These are phyloP conservation scores for Lycocerus yunnanus DNA, from an alignment of 2,888 invertebrate genomes.

Conservation along the genomic window DNA sequence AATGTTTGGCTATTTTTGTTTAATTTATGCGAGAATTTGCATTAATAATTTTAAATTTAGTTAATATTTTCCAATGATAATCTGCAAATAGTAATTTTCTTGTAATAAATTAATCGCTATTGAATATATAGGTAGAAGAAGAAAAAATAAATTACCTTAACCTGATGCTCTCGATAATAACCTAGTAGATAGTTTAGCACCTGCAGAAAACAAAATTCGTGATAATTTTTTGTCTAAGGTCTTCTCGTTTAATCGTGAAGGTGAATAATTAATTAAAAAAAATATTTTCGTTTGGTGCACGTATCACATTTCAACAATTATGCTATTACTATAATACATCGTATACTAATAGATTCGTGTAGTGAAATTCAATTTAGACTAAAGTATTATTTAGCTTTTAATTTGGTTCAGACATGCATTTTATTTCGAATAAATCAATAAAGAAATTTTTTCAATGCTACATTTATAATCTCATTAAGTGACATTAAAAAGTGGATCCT, in stretches of 20 bases:
- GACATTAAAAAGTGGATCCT: background rate
- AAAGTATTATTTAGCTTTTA: background rate
- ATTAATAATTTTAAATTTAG: background rate
- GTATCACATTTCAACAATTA: background rate
- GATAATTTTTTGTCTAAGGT: background rate
- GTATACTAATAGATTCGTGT: background rate
- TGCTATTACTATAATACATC: too few relatives aligned
- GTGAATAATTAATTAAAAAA: background rate
- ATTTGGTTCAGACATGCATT: background rate
- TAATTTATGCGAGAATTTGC: background rate
- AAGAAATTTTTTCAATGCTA: background rate
- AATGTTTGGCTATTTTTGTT: background rate
- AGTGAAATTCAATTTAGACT: background rate
- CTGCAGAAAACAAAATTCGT: background rate
- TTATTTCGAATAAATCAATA: background rate
- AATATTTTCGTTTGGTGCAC: background rate
- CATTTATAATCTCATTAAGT: background rate
- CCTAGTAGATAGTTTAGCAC: background rate
- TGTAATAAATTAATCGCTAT: background rate
- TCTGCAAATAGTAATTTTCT: background rate
- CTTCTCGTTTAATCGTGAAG: background rate
- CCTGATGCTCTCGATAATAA: background rate
- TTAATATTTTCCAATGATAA: background rate
- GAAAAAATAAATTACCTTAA: background rate
- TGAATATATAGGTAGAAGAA: background rate